Evolutionary conservation across 2,888 invertebrate genomes (phyloP), one percentile per base, ranked within the genome.

Genomic region (Philereme vetulata): DNA sequence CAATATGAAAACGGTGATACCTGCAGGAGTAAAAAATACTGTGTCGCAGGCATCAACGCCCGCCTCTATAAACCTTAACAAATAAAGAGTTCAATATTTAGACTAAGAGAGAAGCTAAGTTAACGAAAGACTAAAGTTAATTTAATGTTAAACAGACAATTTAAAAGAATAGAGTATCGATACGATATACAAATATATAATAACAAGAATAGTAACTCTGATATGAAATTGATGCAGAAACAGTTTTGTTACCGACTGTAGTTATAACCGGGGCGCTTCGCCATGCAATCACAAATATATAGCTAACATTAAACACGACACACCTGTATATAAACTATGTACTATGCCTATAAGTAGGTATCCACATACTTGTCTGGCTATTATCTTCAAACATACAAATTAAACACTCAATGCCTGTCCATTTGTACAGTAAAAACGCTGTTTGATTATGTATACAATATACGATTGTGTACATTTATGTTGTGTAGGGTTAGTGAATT

Each of bases 341-440:
- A 36, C n/a, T 46, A 34, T 48, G 10, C 36, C 35, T 33, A 46
- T 34, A 46, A 34, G 34, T 57, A 51, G 45, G 65, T 69, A 60
- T 56, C 52, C 60, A 54, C 65, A 43, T 52, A 73, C 72, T 74
- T 62, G 60, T 54, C 44, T 58, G 57, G 54, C 58, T 63, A 71
- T 74, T 76, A 78, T 76, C 71, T 66, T 72, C 74, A 76, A 78
- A 78, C 68, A 78, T 72, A 53, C 45, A 68, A 72, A 68, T 66
- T 67, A 70, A 72, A 74, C 64, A 71, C 66, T 64, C 66, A 54
- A 57, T 68, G 62, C 56, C 71, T 70, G 62, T 64, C 54, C 63
- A 67, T 67, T 67, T 70, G 65, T 54, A 66, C 49, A 65, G 65
- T 67, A 70, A 67, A 65, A 70, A 64, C 65, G 56, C 56, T 65